Evolutionary conservation across 2,113 vertebrate species (phyloP).

Genomic region (Epinephelus cyanopodus): DNA sequence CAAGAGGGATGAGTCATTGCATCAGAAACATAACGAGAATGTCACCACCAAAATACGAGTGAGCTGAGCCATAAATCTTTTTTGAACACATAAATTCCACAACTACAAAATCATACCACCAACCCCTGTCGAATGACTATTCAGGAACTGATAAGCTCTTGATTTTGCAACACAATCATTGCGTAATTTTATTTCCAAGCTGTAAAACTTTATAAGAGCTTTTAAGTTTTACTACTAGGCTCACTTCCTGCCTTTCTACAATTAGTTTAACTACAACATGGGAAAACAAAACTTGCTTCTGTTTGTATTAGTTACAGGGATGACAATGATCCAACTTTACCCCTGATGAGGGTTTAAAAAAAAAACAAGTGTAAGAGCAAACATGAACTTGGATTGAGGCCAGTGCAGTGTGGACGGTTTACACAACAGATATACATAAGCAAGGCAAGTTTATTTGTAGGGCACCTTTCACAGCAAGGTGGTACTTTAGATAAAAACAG

Average conservation of each 20-base stretch:
- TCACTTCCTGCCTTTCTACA: neutral
- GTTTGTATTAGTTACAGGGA: constrained; percentile 1
- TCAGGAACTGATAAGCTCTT: neutral
- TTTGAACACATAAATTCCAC: neutral
- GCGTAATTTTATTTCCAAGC: neutral
- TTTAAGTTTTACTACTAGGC: neutral
- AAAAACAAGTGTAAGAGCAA: neutral
- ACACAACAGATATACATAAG: neutral
- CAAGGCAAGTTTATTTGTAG: neutral
- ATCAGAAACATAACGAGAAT: constrained; percentile 16
- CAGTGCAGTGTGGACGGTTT: neutral
- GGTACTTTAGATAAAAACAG: neutral
- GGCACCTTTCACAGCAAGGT: neutral
- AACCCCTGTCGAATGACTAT: neutral
- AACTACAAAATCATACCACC: neutral
- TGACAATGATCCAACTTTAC: neutral
- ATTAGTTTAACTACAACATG: neutral
- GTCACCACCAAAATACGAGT: neutral
- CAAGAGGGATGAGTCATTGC: constrained; percentile 36
- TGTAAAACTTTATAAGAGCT: neutral
- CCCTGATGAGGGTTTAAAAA: neutral
- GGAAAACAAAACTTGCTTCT: constrained; percentile 21
- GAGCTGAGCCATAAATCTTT: neutral
- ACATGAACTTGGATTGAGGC: neutral
- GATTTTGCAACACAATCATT: constrained; percentile 1